Evolutionary conservation across 64 coral and sea anemone species (phyloP).

Genomic region (Porites lutea): DNA sequence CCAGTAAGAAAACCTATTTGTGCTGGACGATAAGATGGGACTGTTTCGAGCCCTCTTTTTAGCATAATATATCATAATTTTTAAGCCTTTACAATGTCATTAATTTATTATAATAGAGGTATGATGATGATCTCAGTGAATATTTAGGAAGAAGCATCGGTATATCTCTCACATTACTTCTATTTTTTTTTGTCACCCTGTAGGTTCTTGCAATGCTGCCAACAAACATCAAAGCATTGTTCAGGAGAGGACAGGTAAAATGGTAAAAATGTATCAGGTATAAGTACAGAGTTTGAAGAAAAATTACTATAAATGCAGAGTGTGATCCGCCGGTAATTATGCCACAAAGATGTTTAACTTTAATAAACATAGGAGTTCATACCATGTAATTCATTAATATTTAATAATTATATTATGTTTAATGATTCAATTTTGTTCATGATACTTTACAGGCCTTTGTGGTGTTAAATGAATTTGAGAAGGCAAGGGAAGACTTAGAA

Average conservation of each 20-base stretch:
- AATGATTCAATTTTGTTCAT: neutral
- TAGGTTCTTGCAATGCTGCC: constrained; percentile 25
- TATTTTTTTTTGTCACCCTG: neutral
- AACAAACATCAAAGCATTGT: constrained; percentile 31
- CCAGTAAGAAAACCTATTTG: too few species aligned
- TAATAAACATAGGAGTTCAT: neutral
- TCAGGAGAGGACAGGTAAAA: constrained; percentile 37
- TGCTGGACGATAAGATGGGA: too few species aligned
- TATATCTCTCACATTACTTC: neutral
- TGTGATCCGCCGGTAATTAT: too few species aligned
- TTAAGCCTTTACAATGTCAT: too few species aligned
- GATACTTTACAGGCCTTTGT: constrained; percentile 19
- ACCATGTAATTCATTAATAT: neutral
- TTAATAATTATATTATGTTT: neutral
- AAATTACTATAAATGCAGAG: neutral
- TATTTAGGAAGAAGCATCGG: too few species aligned
- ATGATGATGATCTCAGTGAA: too few species aligned
- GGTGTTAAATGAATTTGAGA: constrained; percentile 33
- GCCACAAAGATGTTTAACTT: too few species aligned
- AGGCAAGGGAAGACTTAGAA: constrained; percentile 32
- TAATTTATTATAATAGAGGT: too few species aligned
- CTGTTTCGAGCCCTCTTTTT: too few species aligned
- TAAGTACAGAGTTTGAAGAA: neutral
- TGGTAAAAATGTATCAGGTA: neutral
- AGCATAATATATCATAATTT: too few species aligned